Evolutionary conservation across 2,113 vertebrate species (phyloP).

Genomic region (Gymnobelideus leadbeateri): DNA sequence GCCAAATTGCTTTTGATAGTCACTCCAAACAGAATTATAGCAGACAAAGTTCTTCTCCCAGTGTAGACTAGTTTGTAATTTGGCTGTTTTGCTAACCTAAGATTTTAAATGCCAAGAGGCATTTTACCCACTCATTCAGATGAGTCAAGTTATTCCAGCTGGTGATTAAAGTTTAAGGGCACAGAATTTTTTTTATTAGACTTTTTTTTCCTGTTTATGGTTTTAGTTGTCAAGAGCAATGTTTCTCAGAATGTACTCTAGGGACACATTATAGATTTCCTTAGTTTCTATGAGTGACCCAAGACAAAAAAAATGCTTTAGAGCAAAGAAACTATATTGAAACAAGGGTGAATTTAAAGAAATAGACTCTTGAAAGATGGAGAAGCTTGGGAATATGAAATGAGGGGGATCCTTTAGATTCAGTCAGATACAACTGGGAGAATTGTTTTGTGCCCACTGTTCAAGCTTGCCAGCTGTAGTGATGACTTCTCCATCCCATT

Average conservation of each 20-base stretch:
- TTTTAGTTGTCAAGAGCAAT: constrained; percentile 32
- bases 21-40: background rate
- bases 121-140: background rate
- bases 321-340: constrained; percentile 35
- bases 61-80: background rate
- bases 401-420: background rate
- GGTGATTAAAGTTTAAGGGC: constrained; percentile 25
- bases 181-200: constrained; percentile 17
- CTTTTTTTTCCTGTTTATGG: background rate
- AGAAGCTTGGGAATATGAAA: background rate
- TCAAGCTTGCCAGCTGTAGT: background rate
- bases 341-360: background rate
- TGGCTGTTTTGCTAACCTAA: constrained; percentile 11
- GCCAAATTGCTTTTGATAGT: background rate
- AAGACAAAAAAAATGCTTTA: constrained; percentile 43
- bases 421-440: background rate
- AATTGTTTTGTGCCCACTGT: background rate
- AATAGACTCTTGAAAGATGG: background rate
- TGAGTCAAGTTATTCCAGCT: constrained; percentile 14
- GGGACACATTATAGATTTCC: background rate
- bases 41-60: background rate
- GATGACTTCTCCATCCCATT: background rate
- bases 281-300: constrained; percentile 27
- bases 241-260: constrained; percentile 26
- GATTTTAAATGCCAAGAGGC: background rate